Evolutionary conservation across 2,888 invertebrate species (phyloP).

Genomic region (Parnassius orleans): DNA sequence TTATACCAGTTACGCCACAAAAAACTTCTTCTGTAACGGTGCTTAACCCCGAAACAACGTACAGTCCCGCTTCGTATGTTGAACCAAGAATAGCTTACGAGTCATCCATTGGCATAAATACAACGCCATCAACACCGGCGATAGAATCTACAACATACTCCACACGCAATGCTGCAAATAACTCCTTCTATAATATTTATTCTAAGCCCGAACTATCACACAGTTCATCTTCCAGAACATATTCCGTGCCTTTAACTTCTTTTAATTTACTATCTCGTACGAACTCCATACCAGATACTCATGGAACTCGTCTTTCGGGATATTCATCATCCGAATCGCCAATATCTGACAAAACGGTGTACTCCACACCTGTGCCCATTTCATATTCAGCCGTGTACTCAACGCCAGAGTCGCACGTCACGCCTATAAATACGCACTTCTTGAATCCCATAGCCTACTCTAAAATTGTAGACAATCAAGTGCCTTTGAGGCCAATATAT

Average conservation of each 20-base stretch:
- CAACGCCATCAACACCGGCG: background rate
- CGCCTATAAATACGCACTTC: background rate
- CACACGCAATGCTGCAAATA: no score
- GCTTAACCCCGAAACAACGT: background rate
- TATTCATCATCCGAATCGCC: background rate
- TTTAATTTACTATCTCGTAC: no score
- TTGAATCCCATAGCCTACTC: background rate
- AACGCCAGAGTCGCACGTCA: background rate
- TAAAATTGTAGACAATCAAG: background rate
- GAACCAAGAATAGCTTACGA: background rate
- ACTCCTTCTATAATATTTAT: no score
- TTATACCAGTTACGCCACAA: background rate
- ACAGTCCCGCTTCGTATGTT: background rate
- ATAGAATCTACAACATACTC: background rate
- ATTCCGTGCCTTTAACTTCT: background rate
- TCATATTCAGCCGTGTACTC: background rate
- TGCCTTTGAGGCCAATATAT: background rate
- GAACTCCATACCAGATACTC: background rate
- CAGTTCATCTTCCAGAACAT: background rate
- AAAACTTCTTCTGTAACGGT: background rate
- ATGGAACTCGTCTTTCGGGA: background rate
- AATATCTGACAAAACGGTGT: background rate
- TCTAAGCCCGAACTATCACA: background rate
- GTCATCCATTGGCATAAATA: background rate
- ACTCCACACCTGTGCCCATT: slow-evolving; percentile 1